phyloP scores from a whole-genome alignment of 2,797 vertebrate genomes.

The Periophthalmus magnuspinnatus region DNA sequence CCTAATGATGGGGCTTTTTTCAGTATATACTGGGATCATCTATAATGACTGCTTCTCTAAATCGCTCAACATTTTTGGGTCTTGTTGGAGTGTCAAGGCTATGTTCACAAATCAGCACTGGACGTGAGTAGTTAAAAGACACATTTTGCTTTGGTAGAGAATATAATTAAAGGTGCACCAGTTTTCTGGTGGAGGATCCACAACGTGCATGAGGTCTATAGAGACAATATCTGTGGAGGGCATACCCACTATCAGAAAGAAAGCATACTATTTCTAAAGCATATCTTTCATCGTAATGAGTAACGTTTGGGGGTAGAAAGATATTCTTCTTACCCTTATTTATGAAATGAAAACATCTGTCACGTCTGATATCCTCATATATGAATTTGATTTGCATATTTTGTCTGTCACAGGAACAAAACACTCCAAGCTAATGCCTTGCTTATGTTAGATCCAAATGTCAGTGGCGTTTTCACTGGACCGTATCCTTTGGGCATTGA shows the following conservation, averaged over 20 bases:
- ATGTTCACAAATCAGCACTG: slow-evolving; percentile 85
- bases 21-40: slow-evolving; percentile 94
- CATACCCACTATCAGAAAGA: too few species aligned
- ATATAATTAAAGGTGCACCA: background rate
- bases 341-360: too few species aligned
- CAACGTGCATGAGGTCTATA: too few species aligned
- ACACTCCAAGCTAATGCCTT: slow-evolving; percentile 74
- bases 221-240: too few species aligned
- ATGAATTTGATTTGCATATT: background rate
- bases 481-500: slow-evolving; percentile 95
- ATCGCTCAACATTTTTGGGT: slow-evolving; percentile 92
- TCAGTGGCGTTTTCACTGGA: slow-evolving; percentile 87
- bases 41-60: slow-evolving; percentile 99
- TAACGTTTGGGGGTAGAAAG: background rate
- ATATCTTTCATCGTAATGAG: too few species aligned
- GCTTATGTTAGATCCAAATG: slow-evolving; percentile 86
- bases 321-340: too few species aligned
- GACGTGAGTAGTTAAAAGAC: slow-evolving; percentile 80
- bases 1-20: slow-evolving; percentile 95
- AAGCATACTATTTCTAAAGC: too few species aligned
- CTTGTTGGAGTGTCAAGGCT: slow-evolving; percentile 86
- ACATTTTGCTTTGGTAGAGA: background rate
- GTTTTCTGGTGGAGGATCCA: too few species aligned
- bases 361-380: background rate
- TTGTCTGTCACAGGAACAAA: slow-evolving; percentile 78